Base-by-base conservation (phyloP, 2,113 vertebrate species). In the Steatornis caripensis region DNA sequence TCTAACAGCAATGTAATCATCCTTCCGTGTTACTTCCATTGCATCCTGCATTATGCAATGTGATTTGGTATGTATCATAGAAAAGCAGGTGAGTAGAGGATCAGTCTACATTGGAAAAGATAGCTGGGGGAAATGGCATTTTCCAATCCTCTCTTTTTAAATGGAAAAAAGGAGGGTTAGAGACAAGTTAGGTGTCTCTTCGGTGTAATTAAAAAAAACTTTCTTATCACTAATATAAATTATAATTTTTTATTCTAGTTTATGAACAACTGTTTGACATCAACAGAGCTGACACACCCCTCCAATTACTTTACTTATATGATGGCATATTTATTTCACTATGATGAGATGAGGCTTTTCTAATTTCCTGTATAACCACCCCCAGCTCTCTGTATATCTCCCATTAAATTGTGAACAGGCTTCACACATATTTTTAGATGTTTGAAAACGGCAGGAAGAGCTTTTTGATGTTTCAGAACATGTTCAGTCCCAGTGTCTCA, bases 391-490 rank as follows among this genome's bases (percentile, higher is more conserved):
- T 94, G 71, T 88, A 66, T 95, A 98, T 97, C 97, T 98, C 95
- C 92, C 93, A 97, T 96, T 96, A 98, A 98, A 98, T 98, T 97
- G 96, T 97, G 97, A 97, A 92, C 98, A 98, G 98, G 94, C 97
- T 95, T 98, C 95, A 94, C 94, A 96, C 97, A 97, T 97, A 98
- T 97, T 98, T 98, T 97, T 84, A 93, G 95, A 95, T 94, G 97
- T 97, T 97, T 97, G 96, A 98, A 98, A 98, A 94, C 69, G 95
- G 97, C 97, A 93, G 98, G 98, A 97, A 98, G 91, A 94, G 51
- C 86, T 97, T 97, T 98, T 97, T 98, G 98, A 98, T 97, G 97
- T 98, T 97, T 96, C 75, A 94, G 96, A 94, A 93, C 97, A 96
- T 85, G 85, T 87, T 96, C 60, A 27, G 77, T 82, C 68, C 32